These are phyloP conservation scores for Acomys russatus DNA, from an alignment of 2,797 vertebrate species.

Conservation along the genomic window DNA sequence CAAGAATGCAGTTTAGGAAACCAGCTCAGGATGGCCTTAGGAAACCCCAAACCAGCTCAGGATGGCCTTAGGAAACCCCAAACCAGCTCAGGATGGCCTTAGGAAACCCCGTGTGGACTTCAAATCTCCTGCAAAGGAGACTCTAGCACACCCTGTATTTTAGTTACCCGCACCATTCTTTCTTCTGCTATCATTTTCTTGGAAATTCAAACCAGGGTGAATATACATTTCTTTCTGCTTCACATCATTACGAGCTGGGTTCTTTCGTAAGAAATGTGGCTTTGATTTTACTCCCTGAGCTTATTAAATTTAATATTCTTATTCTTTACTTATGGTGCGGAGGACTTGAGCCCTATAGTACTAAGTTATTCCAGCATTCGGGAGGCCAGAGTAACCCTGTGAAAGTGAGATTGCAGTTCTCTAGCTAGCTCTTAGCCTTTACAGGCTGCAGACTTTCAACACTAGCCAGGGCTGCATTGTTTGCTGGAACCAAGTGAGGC, in stretches of 20 bases:
- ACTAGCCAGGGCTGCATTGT: slow-evolving; percentile 83
- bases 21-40: background rate
- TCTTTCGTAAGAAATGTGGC: slow-evolving; percentile 66
- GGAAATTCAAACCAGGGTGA: slow-evolving; percentile 69
- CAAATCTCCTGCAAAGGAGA: slow-evolving; percentile 39
- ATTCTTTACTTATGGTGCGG: slow-evolving; percentile 67
- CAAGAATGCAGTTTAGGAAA: slow-evolving; percentile 49
- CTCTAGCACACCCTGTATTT: background rate
- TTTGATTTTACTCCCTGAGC: slow-evolving; percentile 82
- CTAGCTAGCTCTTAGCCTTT: slow-evolving; percentile 54
- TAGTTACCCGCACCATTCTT: slow-evolving; percentile 23
- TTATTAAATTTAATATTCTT: slow-evolving; percentile 83
- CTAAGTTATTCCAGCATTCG: slow-evolving; percentile 58
- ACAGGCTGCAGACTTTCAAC: slow-evolving; percentile 67
- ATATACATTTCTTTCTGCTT: slow-evolving; percentile 63
- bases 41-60: slow-evolving; percentile 38
- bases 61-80: no score
- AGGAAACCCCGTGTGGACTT: background rate
- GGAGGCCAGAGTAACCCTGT: slow-evolving; percentile 65
- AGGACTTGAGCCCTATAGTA: slow-evolving; percentile 26
- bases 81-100: background rate
- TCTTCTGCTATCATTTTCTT: slow-evolving; percentile 67
- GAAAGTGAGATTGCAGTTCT: slow-evolving; percentile 68
- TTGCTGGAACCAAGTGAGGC: slow-evolving; percentile 83
- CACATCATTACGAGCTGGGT: slow-evolving; percentile 63